Evolutionary conservation across 2,888 invertebrate genomes (phyloP).

Genomic region (Callyntrura sp.): DNA sequence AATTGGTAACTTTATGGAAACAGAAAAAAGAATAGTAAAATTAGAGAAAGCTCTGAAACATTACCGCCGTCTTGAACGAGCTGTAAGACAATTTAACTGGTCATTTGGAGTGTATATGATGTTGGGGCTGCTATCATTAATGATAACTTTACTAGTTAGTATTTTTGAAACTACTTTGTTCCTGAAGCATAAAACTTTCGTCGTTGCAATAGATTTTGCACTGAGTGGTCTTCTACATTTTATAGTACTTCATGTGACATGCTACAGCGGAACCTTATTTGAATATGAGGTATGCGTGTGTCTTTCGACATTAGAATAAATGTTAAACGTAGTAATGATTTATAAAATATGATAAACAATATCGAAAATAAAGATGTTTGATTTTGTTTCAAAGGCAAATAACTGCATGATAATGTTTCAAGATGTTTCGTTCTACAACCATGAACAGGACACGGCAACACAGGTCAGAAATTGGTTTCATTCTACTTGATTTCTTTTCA

Average conservation of each 20-base stretch:
- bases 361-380: too few species aligned
- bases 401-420: constrained; percentile 27
- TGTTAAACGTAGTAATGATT: not conserved
- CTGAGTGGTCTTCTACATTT: not conserved
- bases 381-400: not conserved
- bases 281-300: constrained; percentile 28
- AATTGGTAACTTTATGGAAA: not conserved
- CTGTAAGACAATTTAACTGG: not conserved
- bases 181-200: not conserved
- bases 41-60: not conserved
- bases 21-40: not conserved
- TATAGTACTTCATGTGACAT: constrained; percentile 10
- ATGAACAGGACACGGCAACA: not conserved
- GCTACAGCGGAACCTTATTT: not conserved
- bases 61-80: not conserved
- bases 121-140: not conserved
- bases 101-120: constrained; percentile 20
- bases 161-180: constrained; percentile 31
- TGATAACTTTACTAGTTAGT: not conserved
- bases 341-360: too few species aligned
- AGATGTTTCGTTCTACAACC: not conserved
- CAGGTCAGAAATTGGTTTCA: too few species aligned
- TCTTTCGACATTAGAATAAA: not conserved
- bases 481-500: too few species aligned
- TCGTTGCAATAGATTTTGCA: not conserved